Percentiles rank a stretch among this genome's conserved stretches.
Evolutionary conservation across 2,888 invertebrate species (phyloP).

Genomic region (Geotrupes spiniger): DNA sequence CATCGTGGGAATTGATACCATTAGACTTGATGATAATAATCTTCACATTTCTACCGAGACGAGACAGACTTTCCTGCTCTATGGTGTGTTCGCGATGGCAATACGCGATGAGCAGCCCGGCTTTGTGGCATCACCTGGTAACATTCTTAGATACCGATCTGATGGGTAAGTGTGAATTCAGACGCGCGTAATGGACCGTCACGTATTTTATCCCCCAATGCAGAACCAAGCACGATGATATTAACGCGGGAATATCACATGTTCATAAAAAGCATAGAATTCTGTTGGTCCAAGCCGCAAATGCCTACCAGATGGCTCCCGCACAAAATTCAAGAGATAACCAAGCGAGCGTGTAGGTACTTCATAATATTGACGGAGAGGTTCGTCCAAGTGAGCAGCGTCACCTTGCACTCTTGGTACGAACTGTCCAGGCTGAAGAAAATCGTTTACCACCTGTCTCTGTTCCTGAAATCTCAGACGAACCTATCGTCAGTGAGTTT

Average conservation of each 20-base stretch:
- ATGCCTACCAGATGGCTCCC: slow-evolving; percentile 44
- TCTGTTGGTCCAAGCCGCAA: slow-evolving; percentile 52
- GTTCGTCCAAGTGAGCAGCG: slow-evolving; percentile 46
- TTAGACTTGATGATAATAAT: slow-evolving; percentile 38
- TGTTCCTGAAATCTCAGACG: slow-evolving; percentile 47
- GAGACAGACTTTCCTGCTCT: slow-evolving; percentile 41
- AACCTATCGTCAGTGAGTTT: slow-evolving; percentile 47
- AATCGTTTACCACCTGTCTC: slow-evolving; percentile 41
- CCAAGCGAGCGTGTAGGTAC: slow-evolving; percentile 44
- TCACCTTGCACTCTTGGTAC: slow-evolving; percentile 53
- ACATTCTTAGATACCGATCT: slow-evolving; percentile 43
- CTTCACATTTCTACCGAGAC: slow-evolving; percentile 37
- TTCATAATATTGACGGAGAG: slow-evolving; percentile 39
- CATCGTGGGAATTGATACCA: slow-evolving; percentile 35
- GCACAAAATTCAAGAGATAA: slow-evolving; percentile 46
- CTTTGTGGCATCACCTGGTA: slow-evolving; percentile 40
- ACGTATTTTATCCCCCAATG: too few relatives aligned
- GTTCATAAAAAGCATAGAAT: slow-evolving; percentile 50
- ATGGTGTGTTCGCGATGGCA: slow-evolving; percentile 42
- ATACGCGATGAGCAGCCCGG: slow-evolving; percentile 34
- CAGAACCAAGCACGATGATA: slow-evolving; percentile 41
- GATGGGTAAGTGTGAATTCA: slow-evolving; percentile 28
- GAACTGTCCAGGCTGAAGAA: slow-evolving; percentile 49
- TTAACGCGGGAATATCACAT: slow-evolving; percentile 46
- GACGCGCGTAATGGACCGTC: too few relatives aligned